A percentile compares a stretch with the other conserved stretches of the same genome.
Conservation (phyloP, 2,888 invertebrate species). For the Lithosia quadra region DNA sequence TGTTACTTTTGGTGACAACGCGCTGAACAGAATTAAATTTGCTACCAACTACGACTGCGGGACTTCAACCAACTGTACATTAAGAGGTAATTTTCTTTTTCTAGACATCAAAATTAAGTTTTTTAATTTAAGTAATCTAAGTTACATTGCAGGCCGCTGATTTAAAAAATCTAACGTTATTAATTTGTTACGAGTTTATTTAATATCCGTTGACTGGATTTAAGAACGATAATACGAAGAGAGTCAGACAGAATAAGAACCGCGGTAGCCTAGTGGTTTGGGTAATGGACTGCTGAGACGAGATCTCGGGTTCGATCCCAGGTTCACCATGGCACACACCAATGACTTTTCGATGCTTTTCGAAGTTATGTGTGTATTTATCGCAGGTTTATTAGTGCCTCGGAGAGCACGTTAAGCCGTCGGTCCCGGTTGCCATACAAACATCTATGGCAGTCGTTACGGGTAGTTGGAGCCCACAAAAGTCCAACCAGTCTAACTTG, state of each 20-base stretch:
- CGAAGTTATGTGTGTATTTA: no score
- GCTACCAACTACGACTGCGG: slow-evolving; percentile 81
- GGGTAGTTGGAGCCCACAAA: no score
- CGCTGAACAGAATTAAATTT: slow-evolving; percentile 73
- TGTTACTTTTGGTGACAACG: slow-evolving; percentile 77
- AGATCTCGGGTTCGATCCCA: no score
- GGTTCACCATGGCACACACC: no score
- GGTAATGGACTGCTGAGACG: no score
- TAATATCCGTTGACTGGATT: neutral
- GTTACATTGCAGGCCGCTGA: neutral
- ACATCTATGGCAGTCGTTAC: no score
- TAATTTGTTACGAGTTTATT: neutral
- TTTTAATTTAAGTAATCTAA: neutral
- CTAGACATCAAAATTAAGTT: neutral
- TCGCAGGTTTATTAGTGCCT: no score
- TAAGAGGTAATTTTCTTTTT: slow-evolving; percentile 64
- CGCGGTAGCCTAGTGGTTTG: no score
- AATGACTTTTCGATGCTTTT: no score
- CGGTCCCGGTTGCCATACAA: no score
- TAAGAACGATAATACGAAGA: neutral
- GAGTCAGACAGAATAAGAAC: neutral
- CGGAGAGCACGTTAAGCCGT: no score
- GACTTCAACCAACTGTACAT: slow-evolving; percentile 72
- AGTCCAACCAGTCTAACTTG: no score
- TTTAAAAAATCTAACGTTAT: neutral